Conservation (phyloP, 2,797 vertebrate genomes). For the Loris lydekkerianus region DNA sequence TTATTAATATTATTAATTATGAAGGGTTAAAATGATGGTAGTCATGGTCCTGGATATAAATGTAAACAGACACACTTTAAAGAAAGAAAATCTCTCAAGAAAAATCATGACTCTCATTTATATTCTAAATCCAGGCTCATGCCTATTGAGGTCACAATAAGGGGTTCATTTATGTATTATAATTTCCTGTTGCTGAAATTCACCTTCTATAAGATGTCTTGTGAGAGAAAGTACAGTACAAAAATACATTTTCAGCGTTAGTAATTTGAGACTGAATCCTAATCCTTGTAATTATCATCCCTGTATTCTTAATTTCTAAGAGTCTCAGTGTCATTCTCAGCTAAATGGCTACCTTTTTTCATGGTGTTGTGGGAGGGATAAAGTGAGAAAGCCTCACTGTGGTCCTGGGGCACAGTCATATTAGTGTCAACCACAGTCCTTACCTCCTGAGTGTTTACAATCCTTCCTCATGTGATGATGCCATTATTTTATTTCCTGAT, state of each 20-base stretch:
- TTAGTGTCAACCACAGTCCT: neutral
- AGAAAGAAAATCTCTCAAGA: neutral
- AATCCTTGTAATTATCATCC: neutral
- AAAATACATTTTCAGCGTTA: neutral
- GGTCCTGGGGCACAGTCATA: too few species aligned
- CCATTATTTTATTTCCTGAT: neutral
- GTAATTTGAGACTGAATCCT: neutral
- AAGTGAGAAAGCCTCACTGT: accelerated
- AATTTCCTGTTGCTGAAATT: neutral
- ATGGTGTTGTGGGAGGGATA: neutral
- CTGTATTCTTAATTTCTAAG: neutral
- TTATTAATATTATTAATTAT: neutral
- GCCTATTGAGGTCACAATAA: neutral
- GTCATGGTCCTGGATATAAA: neutral
- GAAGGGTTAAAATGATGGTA: neutral
- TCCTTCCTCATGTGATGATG: neutral
- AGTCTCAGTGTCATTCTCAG: neutral
- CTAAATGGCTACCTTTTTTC: neutral
- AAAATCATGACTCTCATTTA: neutral
- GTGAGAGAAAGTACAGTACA: neutral
- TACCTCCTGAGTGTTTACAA: neutral
- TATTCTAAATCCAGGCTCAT: neutral
- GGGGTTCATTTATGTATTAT: neutral
- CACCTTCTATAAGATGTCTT: neutral
- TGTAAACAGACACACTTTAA: neutral